Conservation (phyloP, 1,140 invertebrate species). For the Atopsyche davidsoni region DNA sequence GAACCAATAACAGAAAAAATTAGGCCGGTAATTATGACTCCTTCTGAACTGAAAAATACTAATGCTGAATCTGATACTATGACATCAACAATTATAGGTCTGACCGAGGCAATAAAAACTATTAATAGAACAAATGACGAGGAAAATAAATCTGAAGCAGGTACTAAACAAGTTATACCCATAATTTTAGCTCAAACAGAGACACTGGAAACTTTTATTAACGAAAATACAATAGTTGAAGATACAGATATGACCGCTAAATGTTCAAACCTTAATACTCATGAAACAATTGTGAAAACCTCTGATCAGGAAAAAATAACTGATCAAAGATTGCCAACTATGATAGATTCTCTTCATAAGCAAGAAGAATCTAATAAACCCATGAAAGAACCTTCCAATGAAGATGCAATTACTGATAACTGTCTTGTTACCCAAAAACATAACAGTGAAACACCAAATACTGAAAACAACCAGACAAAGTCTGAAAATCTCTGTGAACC, state of each 20-base stretch:
- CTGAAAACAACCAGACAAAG: not conserved
- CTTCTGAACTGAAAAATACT: not conserved
- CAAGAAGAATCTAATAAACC: too few species aligned
- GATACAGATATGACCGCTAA: not conserved
- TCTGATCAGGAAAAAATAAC: too few species aligned
- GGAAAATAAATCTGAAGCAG: constrained; percentile 1
- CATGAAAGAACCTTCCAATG: too few species aligned
- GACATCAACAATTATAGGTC: too few species aligned
- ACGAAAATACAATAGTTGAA: not conserved
- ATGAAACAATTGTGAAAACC: too few species aligned
- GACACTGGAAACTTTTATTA: not conserved
- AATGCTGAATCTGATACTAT: too few species aligned
- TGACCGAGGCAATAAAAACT: too few species aligned
- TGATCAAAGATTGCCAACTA: too few species aligned
- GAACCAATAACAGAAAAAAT: too few species aligned
- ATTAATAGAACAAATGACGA: not conserved
- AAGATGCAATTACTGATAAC: constrained; percentile 2
- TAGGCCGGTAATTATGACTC: not conserved
- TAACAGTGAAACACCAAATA: not conserved
- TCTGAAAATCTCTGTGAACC: not conserved
- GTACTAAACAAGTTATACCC: too few species aligned
- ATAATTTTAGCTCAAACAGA: too few species aligned
- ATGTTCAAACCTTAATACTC: not conserved
- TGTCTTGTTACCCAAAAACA: constrained; percentile 1
- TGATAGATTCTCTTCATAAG: too few species aligned